phyloP scores from a whole-genome alignment of 1,140 invertebrate genomes.

The Chironomus tepperi region DNA sequence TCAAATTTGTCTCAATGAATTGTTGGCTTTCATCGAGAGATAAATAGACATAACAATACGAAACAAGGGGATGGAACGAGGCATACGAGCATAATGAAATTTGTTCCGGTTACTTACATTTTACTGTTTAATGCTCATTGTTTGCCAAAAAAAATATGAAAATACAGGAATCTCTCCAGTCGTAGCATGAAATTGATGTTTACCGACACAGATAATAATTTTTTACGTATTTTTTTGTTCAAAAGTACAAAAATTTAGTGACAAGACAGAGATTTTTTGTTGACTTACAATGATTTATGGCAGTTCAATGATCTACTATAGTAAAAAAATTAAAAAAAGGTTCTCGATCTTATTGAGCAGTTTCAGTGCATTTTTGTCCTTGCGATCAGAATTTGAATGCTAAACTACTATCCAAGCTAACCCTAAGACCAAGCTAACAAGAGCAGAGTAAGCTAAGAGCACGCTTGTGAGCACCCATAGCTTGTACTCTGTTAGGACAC shows the following conservation, averaged over 20 bases:
- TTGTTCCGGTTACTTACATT: constrained; percentile 23
- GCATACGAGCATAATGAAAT: constrained; percentile 15
- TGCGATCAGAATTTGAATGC: no score
- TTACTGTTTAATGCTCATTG: background rate
- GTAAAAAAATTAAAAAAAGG: no score
- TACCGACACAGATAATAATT: constrained; percentile 4
- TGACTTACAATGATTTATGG: constrained; percentile 17
- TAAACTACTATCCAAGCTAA: no score
- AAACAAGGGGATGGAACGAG: background rate
- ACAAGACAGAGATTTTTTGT: background rate
- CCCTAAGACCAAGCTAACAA: no score
- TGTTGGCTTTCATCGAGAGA: background rate
- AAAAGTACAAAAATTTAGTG: background rate
- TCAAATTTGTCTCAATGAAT: constrained; percentile 8
- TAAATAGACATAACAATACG: background rate
- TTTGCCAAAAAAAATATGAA: no score
- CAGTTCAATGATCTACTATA: constrained; percentile 19
- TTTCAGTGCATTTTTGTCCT: no score
- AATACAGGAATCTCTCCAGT: background rate
- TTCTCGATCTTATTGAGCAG: no score
- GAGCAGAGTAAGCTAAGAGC: no score
- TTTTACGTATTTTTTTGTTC: background rate
- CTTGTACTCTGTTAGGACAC: no score
- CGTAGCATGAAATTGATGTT: constrained; percentile 21
- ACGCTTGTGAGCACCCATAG: no score